Conservation (phyloP, 2,113 vertebrate genomes). For the Epinephelus cyanopodus region DNA sequence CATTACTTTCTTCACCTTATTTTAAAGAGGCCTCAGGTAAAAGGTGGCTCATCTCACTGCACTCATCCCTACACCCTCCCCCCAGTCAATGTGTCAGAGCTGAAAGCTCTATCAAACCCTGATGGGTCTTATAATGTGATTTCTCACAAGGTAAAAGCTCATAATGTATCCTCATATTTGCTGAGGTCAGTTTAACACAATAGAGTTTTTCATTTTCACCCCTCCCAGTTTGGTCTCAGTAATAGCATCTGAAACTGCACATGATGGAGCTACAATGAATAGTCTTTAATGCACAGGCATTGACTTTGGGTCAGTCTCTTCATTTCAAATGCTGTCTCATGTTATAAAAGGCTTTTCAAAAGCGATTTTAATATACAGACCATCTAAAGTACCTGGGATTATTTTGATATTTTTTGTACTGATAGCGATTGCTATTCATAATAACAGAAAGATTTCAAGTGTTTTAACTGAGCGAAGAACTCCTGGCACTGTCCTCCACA, state of each 20-base stretch:
- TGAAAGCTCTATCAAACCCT: conserved; percentile 50
- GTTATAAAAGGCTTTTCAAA: conserved; percentile 25
- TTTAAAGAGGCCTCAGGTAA: conserved; percentile 27
- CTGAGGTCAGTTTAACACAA: conserved; percentile 69
- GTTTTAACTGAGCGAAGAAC: background rate
- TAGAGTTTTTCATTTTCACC: conserved; percentile 58
- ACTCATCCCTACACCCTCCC: background rate
- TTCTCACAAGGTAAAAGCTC: conserved; percentile 65
- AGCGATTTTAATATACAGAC: background rate
- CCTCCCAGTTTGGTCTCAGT: conserved; percentile 41
- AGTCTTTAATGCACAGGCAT: conserved; percentile 16
- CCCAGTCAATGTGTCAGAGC: conserved; percentile 24
- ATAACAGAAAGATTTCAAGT: background rate
- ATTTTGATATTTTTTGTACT: background rate
- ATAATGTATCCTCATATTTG: conserved; percentile 62
- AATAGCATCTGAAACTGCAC: conserved; percentile 38
- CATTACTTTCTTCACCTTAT: conserved; percentile 22
- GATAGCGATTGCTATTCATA: background rate
- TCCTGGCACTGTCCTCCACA: too few species aligned
- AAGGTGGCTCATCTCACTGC: conserved; percentile 10
- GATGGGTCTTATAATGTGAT: conserved; percentile 61
- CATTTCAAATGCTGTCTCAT: conserved; percentile 18
- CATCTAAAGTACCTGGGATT: background rate
- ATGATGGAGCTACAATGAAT: conserved; percentile 25
- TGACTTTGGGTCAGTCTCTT: conserved; percentile 33